Base-by-base conservation (phyloP, 92 coral and sea anemone genomes). In the Phenganax subtilis region DNA sequence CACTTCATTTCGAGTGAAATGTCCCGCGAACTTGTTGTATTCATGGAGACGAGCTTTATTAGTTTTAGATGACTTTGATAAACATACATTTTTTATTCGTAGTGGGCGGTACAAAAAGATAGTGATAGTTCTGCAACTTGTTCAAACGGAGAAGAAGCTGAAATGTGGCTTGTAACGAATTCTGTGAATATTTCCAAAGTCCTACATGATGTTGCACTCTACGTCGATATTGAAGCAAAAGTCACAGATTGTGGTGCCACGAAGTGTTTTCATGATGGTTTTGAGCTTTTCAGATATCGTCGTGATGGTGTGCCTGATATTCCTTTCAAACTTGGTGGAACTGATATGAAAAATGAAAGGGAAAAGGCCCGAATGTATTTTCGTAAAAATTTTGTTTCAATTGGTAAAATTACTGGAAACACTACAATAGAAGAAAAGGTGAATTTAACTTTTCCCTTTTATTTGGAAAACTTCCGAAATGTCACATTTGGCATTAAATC, bases 401-500 rank as follows among this genome's bases (percentile, higher is more conserved):
- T 68, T 2, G 73, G 73, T 68, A 68, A 68, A 53, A 68, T 68
- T 11, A 68, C 16, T 37, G 73, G 73, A 37, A 68, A 68, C 54
- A 27, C 53, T 10, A 68, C 73, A 68, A 68, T 7, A 30, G 47
- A 20, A 27, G 73, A 68, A 9, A 51, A 0, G 9, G 73, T 68
- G 15, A 68, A 68, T 68, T 30, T 53, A 53, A 29, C 73, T 0
- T 68, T 68, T 27, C 14, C 53, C 11, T 68, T 68, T 30, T 12
- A 68, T 9, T 20, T 68, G 31, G 29, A 68, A 37, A 53, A 68
- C 14, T 68, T 68, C 29, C 73, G 73, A 14, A 17, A 6, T 6
- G 47, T 68, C 6, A 68, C 73, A 14, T 68, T 68, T 68, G 73
- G 73, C 47, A 68, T 68, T 37, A 68, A 68, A 68, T 68, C 73